Conservation (phyloP, 2,113 vertebrate genomes). For the Astur gentilis region DNA sequence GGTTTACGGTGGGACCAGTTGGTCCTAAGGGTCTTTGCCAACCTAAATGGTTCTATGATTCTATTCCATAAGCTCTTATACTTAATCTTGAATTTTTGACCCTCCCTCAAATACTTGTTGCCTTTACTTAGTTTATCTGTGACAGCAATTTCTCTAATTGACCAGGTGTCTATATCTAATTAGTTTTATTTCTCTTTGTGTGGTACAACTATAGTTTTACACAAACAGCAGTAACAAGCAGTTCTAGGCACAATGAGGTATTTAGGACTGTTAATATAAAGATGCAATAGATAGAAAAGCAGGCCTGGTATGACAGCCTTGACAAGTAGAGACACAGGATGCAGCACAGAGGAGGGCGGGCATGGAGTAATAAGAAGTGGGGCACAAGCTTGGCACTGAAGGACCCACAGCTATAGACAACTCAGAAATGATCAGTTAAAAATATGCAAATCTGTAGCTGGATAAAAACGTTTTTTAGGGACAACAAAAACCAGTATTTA, state of each 20-base stretch:
- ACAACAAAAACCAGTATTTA: background rate
- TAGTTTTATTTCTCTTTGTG: background rate
- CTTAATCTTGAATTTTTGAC: background rate
- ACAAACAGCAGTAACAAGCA: background rate
- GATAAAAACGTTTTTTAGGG: background rate
- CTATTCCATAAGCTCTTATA: background rate
- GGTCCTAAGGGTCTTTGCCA: background rate
- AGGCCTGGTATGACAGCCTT: background rate
- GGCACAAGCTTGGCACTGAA: background rate
- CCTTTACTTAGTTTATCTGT: background rate
- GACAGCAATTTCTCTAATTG: background rate
- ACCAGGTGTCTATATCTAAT: background rate
- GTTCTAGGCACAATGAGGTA: background rate
- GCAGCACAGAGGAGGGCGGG: background rate
- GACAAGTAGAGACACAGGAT: background rate
- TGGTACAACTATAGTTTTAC: background rate
- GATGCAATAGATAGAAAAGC: background rate
- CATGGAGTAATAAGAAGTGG: background rate
- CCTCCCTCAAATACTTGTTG: background rate
- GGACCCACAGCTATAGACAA: background rate
- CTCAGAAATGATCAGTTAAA: background rate
- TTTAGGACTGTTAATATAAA: background rate
- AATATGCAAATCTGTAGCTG: background rate
- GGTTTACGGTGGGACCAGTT: background rate
- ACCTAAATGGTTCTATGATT: background rate